Evolutionary conservation across 1,140 invertebrate species (phyloP), one percentile per base, ranked within the genome.

Genomic region (Rhizoglyphus robini): DNA sequence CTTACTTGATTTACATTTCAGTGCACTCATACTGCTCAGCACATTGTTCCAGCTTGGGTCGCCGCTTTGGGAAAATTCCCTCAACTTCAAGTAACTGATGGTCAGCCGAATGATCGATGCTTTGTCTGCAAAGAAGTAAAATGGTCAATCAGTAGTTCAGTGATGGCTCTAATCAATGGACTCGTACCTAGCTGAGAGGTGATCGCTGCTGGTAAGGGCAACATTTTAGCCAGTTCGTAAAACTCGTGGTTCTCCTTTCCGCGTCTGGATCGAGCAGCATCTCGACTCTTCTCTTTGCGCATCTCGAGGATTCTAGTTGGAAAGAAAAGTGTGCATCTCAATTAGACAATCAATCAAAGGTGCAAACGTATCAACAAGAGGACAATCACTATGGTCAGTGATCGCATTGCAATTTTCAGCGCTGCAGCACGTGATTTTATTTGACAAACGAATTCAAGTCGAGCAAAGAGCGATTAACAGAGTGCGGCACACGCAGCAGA

Each of bases 181-280:
- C 20, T n/a, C 4, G 41, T 68, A 69, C 68, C 68, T 65, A 69
- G 58, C 63, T 97, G 95, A 69, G 88, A 90, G 69, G 94, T 97
- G 75, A 97, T 97, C 71, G 93, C 93, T 2, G 88, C 86, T 0
- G 94, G 94, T 38, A 97, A 81, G 0, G 94, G 94, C 69, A 98
- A 79, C 87, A 98, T 89, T 80, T 96, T 96, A 67, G 94, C 93
- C 76, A 98, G 79, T 79, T 96, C 93, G 79, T 96, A 96, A 79
- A 97, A 98, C 78, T 97, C 94, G 75, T 88, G 95, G 79, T 98
- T 98, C 78, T 97, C 95, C 73, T 97, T 97, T 29, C 93, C 93
- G 38, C 94, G 82, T 36, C 95, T 79, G 5, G 89, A 93, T 57
- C 94, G 81, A 1, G 95, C 95, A 36, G 94, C 94, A 76, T 97